Percentiles rank a stretch among this genome's conserved stretches.
These are phyloP conservation scores for Diplazon laetatorius DNA, from an alignment of 2,888 invertebrate species.

Conservation along the genomic window DNA sequence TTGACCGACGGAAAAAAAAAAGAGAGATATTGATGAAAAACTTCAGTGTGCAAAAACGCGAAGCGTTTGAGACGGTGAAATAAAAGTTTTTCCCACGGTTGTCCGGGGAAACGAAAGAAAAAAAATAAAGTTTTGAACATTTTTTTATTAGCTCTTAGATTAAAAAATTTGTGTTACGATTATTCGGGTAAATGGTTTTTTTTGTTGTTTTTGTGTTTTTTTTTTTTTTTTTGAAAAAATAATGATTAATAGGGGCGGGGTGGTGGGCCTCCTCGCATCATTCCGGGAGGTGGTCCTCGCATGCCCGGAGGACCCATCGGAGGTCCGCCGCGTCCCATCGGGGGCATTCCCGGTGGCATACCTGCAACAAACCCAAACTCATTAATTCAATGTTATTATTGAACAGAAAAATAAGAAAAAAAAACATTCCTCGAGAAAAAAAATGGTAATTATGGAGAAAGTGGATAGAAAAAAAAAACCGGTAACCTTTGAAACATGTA, in stretches of 20 bases:
- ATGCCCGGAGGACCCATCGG: constrained; percentile 86
- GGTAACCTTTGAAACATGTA: no score
- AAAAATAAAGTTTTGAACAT: constrained; percentile 43
- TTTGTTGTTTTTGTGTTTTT: no score
- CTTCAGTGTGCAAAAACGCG: background rate
- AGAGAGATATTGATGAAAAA: background rate
- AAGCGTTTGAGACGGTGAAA: constrained; percentile 27
- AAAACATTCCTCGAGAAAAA: no score
- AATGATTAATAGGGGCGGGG: constrained; percentile 78
- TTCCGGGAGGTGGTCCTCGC: constrained; percentile 91
- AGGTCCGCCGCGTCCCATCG: constrained; percentile 86
- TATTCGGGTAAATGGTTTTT: constrained; percentile 37
- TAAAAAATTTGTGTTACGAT: constrained; percentile 46
- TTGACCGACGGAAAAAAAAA: background rate
- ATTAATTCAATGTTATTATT: background rate
- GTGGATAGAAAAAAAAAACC: no score
- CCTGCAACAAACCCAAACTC: constrained; percentile 71
- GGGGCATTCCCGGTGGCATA: constrained; percentile 89
- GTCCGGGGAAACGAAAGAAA: constrained; percentile 46
- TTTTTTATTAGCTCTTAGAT: constrained; percentile 62
- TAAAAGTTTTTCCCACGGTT: constrained; percentile 41
- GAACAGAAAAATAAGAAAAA: no score
- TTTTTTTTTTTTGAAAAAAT: constrained; percentile 53
- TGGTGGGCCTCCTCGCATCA: constrained; percentile 89
- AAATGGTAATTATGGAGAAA: no score